Conservation (phyloP, 2,113 vertebrate genomes). For the Podilymbus podiceps region DNA sequence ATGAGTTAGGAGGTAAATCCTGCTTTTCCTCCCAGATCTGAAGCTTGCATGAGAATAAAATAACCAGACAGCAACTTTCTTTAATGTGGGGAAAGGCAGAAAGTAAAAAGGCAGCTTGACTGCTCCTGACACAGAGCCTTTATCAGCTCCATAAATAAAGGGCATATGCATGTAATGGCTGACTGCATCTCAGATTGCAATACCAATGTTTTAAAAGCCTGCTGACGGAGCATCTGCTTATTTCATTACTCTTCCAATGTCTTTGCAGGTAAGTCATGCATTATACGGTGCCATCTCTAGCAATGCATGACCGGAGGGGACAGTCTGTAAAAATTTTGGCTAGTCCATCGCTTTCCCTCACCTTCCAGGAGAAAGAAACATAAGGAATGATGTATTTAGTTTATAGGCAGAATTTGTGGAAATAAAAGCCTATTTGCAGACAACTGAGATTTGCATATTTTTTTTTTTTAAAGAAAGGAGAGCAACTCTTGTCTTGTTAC, state of each 20-base stretch:
- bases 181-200: conserved; percentile 47
- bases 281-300: neutral
- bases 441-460: neutral
- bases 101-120: neutral
- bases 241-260: conserved; percentile 22
- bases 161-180: conserved; percentile 14
- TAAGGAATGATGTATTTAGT: neutral
- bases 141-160: conserved; percentile 55
- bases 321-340: conserved; percentile 7
- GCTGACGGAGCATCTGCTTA: conserved; percentile 62
- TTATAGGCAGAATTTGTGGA: neutral
- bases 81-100: neutral
- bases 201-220: conserved; percentile 58
- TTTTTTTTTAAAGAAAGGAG: neutral
- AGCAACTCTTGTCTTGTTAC: neutral
- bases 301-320: neutral
- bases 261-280: conserved; percentile 34
- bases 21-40: neutral
- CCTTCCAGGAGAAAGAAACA: neutral
- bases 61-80: neutral
- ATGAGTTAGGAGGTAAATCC: neutral
- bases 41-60: neutral
- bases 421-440: neutral
- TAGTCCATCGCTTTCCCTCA: neutral
- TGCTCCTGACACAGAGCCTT: neutral